Base-by-base conservation (phyloP, 2,888 invertebrate species). In the Campaea margaritaria region DNA sequence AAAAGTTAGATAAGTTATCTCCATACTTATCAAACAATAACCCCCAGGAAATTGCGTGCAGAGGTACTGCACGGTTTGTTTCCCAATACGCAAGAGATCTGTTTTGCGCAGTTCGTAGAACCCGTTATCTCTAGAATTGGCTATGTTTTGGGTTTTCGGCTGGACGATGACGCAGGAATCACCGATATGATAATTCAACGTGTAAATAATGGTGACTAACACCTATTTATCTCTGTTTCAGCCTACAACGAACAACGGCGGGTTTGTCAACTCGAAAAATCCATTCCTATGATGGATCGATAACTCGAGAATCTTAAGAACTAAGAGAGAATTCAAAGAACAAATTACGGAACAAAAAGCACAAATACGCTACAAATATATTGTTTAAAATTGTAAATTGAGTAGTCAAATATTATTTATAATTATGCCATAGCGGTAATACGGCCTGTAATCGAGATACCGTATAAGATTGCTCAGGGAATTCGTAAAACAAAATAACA, bases 351-450 rank as follows among this genome's bases (percentile, higher is more conserved):
- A 87, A 87, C 83, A 79, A 76, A 81, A 85, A 87, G 91, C 91
- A 91, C 90, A 89, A 91, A 89, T 69, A 79, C 82, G 84, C 86
- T 88, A 89, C 87, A 90, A 89, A 87, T 84, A 46, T 61, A 61
- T 55, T 61, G 51, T 78, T 77, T 78, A 75, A 78, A 75, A 70
- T 76, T 78, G 67, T 81, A 72, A 63, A 68, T 59, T 77, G 74
- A 68, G 72, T 79, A 78, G 74, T 78, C 74, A 70, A 75, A 77
- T 82, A 74, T 79, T 79, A 80, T 81, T 81, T 81, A 74, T 81
- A 75, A 76, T 76, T 81, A 80, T 81, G 85, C 79, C 78, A 82
- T 86, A 81, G 75, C 70, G 72, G 75, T 73, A 69, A 73, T 74
- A 67, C 73, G 72, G 70, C 72, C 72, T 70, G 14, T 46, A 11